Conservation (phyloP, 2,888 invertebrate species). For the Balanococcus diminutus region DNA sequence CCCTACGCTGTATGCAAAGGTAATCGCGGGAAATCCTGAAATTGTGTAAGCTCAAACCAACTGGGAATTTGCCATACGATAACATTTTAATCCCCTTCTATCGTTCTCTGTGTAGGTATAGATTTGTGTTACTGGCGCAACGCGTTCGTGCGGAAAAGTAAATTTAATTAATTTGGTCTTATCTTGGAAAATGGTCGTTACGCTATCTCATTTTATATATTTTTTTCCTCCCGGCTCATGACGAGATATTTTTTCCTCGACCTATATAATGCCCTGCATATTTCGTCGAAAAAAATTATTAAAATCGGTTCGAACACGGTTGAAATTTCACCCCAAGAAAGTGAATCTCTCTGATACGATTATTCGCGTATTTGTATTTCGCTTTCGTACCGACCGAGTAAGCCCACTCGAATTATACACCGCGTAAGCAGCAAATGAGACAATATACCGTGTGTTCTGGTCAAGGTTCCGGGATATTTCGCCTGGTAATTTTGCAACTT, state of each 20-base stretch:
- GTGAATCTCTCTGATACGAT: too few species aligned
- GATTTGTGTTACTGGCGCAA: slow-evolving; percentile 27
- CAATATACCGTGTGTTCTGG: too few species aligned
- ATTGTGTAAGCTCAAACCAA: slow-evolving; percentile 47
- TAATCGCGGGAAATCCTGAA: slow-evolving; percentile 48
- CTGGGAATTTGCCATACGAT: slow-evolving; percentile 50
- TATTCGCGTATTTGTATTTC: too few species aligned
- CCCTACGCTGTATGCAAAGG: not conserved
- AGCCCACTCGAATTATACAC: too few species aligned
- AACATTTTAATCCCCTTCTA: slow-evolving; percentile 48
- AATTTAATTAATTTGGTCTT: slow-evolving; percentile 53
- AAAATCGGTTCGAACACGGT: not conserved
- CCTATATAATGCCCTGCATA: not conserved
- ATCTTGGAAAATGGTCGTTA: slow-evolving; percentile 46
- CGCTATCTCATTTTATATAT: not conserved
- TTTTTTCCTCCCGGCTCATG: not conserved
- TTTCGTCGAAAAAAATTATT: not conserved
- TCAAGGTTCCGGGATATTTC: too few species aligned
- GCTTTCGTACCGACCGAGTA: too few species aligned
- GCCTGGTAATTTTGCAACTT: too few species aligned
- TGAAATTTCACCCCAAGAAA: not conserved
- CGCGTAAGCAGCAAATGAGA: too few species aligned
- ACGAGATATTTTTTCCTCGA: not conserved
- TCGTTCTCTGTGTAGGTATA: slow-evolving; percentile 42
- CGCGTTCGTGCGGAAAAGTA: slow-evolving; percentile 51